A percentile compares a stretch with the other conserved stretches of the same genome.
phyloP scores from a whole-genome alignment of 2,888 invertebrate species.

The Lapara coniferarum region DNA sequence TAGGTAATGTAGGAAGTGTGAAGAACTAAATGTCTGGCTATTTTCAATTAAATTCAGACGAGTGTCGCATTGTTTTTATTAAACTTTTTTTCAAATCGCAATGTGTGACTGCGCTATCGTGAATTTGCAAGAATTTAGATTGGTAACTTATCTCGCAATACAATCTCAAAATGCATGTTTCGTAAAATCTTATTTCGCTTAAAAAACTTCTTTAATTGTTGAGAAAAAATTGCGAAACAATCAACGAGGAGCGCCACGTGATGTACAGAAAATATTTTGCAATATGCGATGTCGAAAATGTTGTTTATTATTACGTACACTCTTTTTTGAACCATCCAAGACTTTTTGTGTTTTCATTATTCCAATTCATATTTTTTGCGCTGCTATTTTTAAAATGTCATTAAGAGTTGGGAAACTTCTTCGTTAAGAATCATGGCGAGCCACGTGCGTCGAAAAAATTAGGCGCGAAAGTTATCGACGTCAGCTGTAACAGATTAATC shows the following conservation, averaged over 20 bases:
- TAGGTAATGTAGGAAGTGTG: constrained; percentile 17
- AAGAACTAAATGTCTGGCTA: constrained; percentile 3
- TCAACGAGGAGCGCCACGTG: not conserved
- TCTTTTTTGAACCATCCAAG: not conserved
- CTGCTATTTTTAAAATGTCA: not conserved
- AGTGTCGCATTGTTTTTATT: not conserved
- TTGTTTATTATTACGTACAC: not conserved
- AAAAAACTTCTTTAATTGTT: not conserved
- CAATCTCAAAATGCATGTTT: not conserved
- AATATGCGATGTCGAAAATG: not conserved
- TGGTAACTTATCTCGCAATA: not conserved
- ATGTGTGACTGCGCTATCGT: not conserved
- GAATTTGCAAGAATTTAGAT: not conserved
- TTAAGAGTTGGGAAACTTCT: not conserved
- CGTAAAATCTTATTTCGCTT: not conserved
- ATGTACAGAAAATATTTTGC: constrained; percentile 3
- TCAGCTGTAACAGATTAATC: too few relatives aligned
- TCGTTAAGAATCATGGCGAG: not conserved
- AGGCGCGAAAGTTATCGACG: not conserved
- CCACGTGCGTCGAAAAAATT: not conserved
- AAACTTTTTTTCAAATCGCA: not conserved
- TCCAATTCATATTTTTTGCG: not conserved
- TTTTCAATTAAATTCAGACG: constrained; percentile 3
- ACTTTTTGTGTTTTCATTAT: not conserved
- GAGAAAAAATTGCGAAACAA: not conserved